Conservation (phyloP, 2,888 invertebrate genomes). For the Tridacna crocea region DNA sequence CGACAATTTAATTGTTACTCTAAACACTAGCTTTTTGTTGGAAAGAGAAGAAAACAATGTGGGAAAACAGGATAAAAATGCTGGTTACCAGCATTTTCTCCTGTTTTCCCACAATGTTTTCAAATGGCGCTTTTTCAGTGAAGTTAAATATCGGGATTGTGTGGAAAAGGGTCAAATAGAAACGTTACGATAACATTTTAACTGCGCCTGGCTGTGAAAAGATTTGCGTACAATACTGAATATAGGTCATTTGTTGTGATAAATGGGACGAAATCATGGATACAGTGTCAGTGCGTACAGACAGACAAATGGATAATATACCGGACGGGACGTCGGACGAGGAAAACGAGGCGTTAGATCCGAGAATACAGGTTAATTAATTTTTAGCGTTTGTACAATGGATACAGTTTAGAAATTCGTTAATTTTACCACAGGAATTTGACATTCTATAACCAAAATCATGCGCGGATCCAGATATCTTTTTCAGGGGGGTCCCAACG, state of each 20-base stretch:
- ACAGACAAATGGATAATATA: slow-evolving; percentile 5
- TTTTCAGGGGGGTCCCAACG: too few relatives aligned
- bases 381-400: too few relatives aligned
- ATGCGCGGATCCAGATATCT: too few relatives aligned
- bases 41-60: too few relatives aligned
- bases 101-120: background rate
- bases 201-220: background rate
- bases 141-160: background rate
- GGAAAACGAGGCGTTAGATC: slow-evolving; percentile 37
- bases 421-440: too few relatives aligned
- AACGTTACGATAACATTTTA: background rate
- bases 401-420: too few relatives aligned
- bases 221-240: background rate
- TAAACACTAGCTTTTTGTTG: too few relatives aligned
- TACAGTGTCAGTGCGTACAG: background rate
- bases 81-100: background rate
- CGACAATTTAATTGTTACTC: too few relatives aligned
- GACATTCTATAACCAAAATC: too few relatives aligned
- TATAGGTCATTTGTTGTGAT: background rate
- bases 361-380: slow-evolving; percentile 39
- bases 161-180: background rate
- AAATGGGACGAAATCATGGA: background rate
- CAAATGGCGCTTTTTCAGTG: background rate
- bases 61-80: too few relatives aligned
- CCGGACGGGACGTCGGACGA: slow-evolving; percentile 47